Base-by-base conservation (phyloP, 2,113 vertebrate species). In the Ellobius talpinus region DNA sequence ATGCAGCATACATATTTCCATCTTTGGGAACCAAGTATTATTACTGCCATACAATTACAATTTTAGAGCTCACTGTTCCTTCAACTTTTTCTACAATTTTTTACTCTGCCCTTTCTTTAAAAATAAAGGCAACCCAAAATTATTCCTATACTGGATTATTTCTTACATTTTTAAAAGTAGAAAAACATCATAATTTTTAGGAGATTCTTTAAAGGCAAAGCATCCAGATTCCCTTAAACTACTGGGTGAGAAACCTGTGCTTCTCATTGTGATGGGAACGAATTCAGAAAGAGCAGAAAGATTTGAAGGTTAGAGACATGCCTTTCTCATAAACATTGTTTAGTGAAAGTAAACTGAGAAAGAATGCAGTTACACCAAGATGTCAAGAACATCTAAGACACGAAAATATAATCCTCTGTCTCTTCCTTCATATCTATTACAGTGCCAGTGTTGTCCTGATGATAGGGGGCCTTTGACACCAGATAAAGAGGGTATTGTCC, bases 241-340 rank as follows among this genome's bases (percentile, higher is more conserved):
- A 76, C 17, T 85, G 1, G 68, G 3, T 61, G 70, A 84, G 24
- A 72, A 52, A 19, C 11, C 17, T 66, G 13, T 47, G 52, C 17
- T 5, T 66, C 7, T 96, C 3, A 33, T 1, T 16, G 13, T 61
- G 26, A 94, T 26, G 86, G 87, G 96, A 89, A 65, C 1, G 13
- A 94, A 81, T 81, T 89, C 84, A 88, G 11, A 19, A 84, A 93
- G 26, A 94, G 86, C 7, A 94, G 61, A 94, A 95, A 50, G 11
- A 73, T 58, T 68, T 93, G 36, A 90, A 12, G 55, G 24, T 88
- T 70, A 89, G 7, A 94, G 10, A 61, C 16, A 55, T 66, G 24
- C 2, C 7, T 88, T 82, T n/a, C 31, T 63, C 19, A 45, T n/a
- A 94, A 91, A 90, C 17, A 81, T 19, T 76, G 23, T 36, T 91